A percentile compares a stretch with the other conserved stretches of the same genome.
Conservation (phyloP, 1,140 invertebrate genomes). For the Anoplolepis gracilipes region DNA sequence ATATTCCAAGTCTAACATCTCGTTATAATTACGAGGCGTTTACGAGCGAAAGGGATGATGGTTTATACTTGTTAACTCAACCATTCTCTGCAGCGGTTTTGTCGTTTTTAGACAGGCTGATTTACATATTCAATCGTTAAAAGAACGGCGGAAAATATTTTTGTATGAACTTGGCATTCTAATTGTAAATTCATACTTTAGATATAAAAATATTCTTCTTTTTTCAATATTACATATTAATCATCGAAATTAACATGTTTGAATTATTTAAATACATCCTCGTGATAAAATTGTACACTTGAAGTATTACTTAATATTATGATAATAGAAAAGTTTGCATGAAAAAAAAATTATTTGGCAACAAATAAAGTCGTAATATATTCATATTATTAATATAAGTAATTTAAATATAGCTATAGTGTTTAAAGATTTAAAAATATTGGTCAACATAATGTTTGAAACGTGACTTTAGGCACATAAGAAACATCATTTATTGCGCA, state of each 20-base stretch:
- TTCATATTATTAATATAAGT: not conserved
- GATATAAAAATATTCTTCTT: not conserved
- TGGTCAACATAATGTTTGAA: not conserved
- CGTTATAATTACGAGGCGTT: slow-evolving; percentile 84
- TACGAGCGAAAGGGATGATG: slow-evolving; percentile 77
- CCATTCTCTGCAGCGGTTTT: slow-evolving; percentile 43
- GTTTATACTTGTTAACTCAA: slow-evolving; percentile 63
- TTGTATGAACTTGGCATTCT: not conserved
- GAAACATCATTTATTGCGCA: not conserved
- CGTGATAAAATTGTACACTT: not conserved
- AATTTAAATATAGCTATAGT: not conserved
- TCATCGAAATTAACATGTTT: not conserved
- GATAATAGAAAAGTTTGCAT: not conserved
- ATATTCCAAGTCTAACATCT: slow-evolving; percentile 75
- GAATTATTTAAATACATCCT: not conserved
- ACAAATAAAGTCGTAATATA: not conserved
- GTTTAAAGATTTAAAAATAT: not conserved
- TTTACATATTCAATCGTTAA: slow-evolving; percentile 44
- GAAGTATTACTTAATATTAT: not conserved
- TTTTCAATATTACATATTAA: not conserved
- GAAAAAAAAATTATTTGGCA: not conserved
- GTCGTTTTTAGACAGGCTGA: slow-evolving; percentile 12
- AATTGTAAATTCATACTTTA: not conserved
- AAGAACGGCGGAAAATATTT: slow-evolving; percentile 11
- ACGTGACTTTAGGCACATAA: not conserved